Evolutionary conservation across 2,113 vertebrate species (phyloP).

Genomic region (Dipodomys stephensi): DNA sequence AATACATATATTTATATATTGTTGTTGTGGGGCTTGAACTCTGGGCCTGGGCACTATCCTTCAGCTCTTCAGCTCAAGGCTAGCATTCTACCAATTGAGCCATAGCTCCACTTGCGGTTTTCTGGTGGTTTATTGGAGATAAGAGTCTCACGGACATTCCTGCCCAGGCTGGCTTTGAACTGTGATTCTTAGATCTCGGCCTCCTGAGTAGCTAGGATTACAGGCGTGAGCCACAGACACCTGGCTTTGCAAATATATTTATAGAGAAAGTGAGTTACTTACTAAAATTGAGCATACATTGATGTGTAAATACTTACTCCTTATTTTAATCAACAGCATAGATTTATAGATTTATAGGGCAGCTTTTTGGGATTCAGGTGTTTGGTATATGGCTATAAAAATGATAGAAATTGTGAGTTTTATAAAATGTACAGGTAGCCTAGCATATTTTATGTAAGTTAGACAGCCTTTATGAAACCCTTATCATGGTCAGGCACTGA

Average conservation of each 20-base stretch:
- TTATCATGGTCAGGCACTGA: neutral
- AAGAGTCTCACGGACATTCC: too few species aligned
- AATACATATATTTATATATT: neutral
- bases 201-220: too few species aligned
- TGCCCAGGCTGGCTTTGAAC: too few species aligned
- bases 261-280: constrained; percentile 16
- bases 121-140: too few species aligned
- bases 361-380: constrained; percentile 12
- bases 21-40: too few species aligned
- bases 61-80: too few species aligned
- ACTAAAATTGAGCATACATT: neutral
- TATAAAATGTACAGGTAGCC: neutral
- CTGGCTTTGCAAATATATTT: neutral
- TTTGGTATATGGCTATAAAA: constrained; percentile 19
- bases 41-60: too few species aligned
- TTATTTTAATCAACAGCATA: constrained; percentile 33
- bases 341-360: constrained; percentile 44
- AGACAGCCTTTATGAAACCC: neutral
- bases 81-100: too few species aligned
- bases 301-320: constrained; percentile 35
- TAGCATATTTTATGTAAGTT: constrained; percentile 21
- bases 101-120: too few species aligned
- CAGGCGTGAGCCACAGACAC: too few species aligned
- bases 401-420: constrained; percentile 33
- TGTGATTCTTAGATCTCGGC: too few species aligned